These are phyloP conservation scores for Chrysoperla carnea DNA, from an alignment of 1,140 invertebrate genomes.

Conservation along the genomic window DNA sequence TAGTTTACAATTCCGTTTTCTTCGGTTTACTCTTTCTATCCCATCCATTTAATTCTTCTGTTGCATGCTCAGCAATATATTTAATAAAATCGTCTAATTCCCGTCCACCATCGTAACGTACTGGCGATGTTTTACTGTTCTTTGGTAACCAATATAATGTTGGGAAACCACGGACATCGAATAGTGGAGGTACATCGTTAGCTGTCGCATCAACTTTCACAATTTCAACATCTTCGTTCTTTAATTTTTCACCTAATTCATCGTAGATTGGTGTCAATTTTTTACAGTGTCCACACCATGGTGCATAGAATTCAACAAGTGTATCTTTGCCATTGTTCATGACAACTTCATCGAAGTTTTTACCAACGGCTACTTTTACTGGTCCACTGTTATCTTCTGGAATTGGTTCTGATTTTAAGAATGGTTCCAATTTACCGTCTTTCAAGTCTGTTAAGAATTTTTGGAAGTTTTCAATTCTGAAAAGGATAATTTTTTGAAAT, in stretches of 20 bases:
- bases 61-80: slow-evolving; percentile 87
- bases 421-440: slow-evolving; percentile 71
- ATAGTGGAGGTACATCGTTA: slow-evolving; percentile 89
- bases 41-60: slow-evolving; percentile 72
- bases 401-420: slow-evolving; percentile 88
- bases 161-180: slow-evolving; percentile 92
- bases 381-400: slow-evolving; percentile 71
- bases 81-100: slow-evolving; percentile 91
- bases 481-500: slow-evolving; percentile 11
- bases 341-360: slow-evolving; percentile 94
- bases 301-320: slow-evolving; percentile 94
- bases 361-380: slow-evolving; percentile 85
- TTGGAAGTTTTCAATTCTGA: slow-evolving; percentile 68
- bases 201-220: slow-evolving; percentile 97
- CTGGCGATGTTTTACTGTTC: slow-evolving; percentile 58
- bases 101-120: slow-evolving; percentile 88
- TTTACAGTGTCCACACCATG: slow-evolving; percentile 99
- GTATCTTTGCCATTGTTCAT: slow-evolving; percentile 84
- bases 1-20: slow-evolving; percentile 50
- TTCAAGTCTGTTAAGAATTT: slow-evolving; percentile 77
- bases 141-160: slow-evolving; percentile 93
- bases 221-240: slow-evolving; percentile 75
- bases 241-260: slow-evolving; percentile 79
- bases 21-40: slow-evolving; percentile 79
- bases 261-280: slow-evolving; percentile 86